Evolutionary conservation across 1,140 invertebrate species (phyloP).

Genomic region (Triops longicaudatus): DNA sequence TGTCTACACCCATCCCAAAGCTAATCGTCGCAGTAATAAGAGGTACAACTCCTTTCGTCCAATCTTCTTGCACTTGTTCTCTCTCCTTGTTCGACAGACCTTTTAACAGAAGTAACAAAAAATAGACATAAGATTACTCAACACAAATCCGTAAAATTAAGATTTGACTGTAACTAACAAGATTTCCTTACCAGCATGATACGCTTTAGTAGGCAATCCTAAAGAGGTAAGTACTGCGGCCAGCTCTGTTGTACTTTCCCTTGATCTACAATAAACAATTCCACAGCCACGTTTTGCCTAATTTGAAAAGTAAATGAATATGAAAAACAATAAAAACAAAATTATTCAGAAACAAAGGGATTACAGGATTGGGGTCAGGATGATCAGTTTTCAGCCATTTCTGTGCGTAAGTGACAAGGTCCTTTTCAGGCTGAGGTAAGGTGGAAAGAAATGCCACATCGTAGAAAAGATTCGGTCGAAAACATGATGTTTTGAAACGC

Average conservation of each 20-base stretch:
- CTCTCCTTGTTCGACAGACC: constrained; percentile 47
- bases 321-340: neutral
- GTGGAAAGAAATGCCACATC: constrained; percentile 70
- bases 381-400: constrained; percentile 37
- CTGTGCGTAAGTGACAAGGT: constrained; percentile 61
- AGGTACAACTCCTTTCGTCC: constrained; percentile 54
- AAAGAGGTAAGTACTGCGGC: constrained; percentile 46
- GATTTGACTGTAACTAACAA: neutral
- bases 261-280: constrained; percentile 59
- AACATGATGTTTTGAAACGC: constrained; percentile 53
- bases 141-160: too few species aligned
- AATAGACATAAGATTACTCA: too few species aligned
- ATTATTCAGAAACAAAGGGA: too few species aligned
- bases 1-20: constrained; percentile 70
- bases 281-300: constrained; percentile 61
- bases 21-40: constrained; percentile 56
- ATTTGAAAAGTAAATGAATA: constrained; percentile 31
- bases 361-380: constrained; percentile 33
- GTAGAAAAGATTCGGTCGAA: constrained; percentile 59
- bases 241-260: constrained; percentile 55
- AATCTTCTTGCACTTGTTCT: constrained; percentile 50
- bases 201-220: constrained; percentile 49
- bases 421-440: constrained; percentile 62
- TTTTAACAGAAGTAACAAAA: constrained; percentile 29
- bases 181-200: constrained; percentile 50